Evolutionary conservation across 2,888 invertebrate genomes (phyloP), one percentile per base, ranked within the genome.

Genomic region (Caenorhabditis sinica): DNA sequence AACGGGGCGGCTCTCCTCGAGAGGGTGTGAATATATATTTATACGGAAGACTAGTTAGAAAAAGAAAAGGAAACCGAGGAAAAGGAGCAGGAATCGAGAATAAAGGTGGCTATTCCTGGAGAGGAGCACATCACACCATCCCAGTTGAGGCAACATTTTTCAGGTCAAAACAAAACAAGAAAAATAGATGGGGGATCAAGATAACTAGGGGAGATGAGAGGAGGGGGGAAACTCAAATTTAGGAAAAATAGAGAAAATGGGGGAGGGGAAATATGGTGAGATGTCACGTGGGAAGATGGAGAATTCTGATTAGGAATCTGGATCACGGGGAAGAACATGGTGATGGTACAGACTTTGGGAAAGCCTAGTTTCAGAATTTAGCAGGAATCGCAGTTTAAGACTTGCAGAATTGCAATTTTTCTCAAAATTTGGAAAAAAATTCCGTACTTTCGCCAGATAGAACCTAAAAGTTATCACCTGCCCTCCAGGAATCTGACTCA

Each of bases 11-110:
- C 13, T 13, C 40, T 40, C 13, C 11, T 40, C 40, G 13, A 40
- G 13, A 40, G 79, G 71, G 45, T 71, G 71, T 43, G 56, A 43
- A 61, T 71, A 51, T 63, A 61, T 79, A 71, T 77, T 69, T 77
- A 45, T 77, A 45, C 56, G 61, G 69, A 40, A 40, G 40, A 40
- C 40, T 40, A 40, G 40, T 40, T 40, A 40, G 40, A 40, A 40
- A 13, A 40, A 11, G 28, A 49, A 56, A n/a, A 49, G 36, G 15
- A 51, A 25, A 25, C 9, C 2, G 20, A 40, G 43, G n/a, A 28
- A n/a, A 45, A 25, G 58, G 23, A 53, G 49, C 36, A 43, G 40
- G 51, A 51, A 51, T 51, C 43, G 45, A 17, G 68, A 51, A 36
- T n/a, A 49, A 20, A 65, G 25, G 63, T 9, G 61, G 36, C 40